A percentile compares a stretch with the other conserved stretches of the same genome.
phyloP scores from a whole-genome alignment of 2,888 invertebrate genomes.

The Protula sp. region DNA sequence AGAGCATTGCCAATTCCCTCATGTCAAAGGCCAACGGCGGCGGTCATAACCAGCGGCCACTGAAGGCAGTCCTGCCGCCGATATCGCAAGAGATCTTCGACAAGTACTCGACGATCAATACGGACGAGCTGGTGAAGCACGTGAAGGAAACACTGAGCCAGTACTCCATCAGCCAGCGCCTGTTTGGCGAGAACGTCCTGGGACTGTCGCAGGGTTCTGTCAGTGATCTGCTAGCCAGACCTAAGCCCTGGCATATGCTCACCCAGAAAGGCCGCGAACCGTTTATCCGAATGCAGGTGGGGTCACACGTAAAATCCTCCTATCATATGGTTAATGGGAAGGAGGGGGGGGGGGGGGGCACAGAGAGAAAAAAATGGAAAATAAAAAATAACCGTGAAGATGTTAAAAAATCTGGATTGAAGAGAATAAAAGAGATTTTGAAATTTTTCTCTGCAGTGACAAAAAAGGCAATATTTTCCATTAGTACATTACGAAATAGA shows the following conservation, averaged over 20 bases:
- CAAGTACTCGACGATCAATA: constrained; percentile 93
- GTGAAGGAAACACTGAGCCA: constrained; percentile 56
- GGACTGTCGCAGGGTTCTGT: constrained; percentile 72
- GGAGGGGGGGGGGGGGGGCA: too few relatives aligned
- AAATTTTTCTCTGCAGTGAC: too few relatives aligned
- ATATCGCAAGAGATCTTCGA: constrained; percentile 99
- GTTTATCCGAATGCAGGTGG: constrained; percentile 59
- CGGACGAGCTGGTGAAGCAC: constrained; percentile 96
- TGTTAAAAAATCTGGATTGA: too few relatives aligned
- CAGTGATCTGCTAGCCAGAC: constrained; percentile 90
- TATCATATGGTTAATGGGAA: too few relatives aligned
- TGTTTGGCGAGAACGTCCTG: constrained; percentile 97
- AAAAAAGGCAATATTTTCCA: too few relatives aligned
- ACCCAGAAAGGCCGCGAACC: constrained; percentile 92
- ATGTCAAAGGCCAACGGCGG: constrained; percentile 57
- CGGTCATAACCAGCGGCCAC: constrained; percentile 68
- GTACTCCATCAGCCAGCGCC: constrained; percentile 77
- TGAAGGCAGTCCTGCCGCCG: constrained; percentile 93
- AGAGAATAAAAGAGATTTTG: too few relatives aligned
- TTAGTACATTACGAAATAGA: too few relatives aligned
- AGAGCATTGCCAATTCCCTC: constrained; percentile 93
- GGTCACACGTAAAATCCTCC: too few relatives aligned
- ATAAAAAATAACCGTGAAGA: too few relatives aligned
- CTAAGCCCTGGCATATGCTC: constrained; percentile 99
- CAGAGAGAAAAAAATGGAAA: too few relatives aligned